A percentile compares a stretch with the other conserved stretches of the same genome.
phyloP scores from a whole-genome alignment of 1,140 invertebrate genomes.

The Caerostris extrusa region DNA sequence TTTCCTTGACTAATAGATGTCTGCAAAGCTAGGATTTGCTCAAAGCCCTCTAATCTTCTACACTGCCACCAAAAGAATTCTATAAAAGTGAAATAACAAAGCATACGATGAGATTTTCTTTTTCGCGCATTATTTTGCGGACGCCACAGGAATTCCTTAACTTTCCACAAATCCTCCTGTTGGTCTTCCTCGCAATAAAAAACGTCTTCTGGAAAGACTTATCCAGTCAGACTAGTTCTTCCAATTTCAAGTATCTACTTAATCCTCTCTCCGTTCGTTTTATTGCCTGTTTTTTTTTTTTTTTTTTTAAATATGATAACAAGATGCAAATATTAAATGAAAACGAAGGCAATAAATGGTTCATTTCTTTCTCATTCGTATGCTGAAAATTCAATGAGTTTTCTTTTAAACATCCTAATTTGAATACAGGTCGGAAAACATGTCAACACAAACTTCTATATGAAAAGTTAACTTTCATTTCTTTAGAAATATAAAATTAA shows the following conservation, averaged over 20 bases:
- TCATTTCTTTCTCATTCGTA: too few species aligned
- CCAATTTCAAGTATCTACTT: not conserved
- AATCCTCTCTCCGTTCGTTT: not conserved
- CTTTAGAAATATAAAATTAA: too few species aligned
- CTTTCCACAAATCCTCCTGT: not conserved
- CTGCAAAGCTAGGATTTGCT: not conserved
- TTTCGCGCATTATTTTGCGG: not conserved
- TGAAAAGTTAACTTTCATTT: too few species aligned
- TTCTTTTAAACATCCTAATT: too few species aligned
- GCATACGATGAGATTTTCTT: not conserved
- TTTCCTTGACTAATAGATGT: not conserved
- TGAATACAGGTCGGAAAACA: too few species aligned
- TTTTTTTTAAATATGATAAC: not conserved
- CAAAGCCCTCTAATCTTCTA: not conserved
- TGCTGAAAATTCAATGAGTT: too few species aligned
- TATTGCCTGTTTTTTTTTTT: not conserved
- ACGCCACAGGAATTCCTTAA: not conserved
- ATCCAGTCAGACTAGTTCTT: not conserved
- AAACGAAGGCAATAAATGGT: too few species aligned
- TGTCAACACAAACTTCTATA: too few species aligned
- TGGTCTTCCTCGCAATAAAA: not conserved
- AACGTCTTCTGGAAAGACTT: not conserved
- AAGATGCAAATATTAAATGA: not conserved
- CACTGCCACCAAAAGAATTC: not conserved
- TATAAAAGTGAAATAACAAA: constrained; percentile 1